Evolutionary conservation across 2,113 vertebrate species (phyloP), one percentile per base, ranked within the genome.

Genomic region (Melospiza melodia): DNA sequence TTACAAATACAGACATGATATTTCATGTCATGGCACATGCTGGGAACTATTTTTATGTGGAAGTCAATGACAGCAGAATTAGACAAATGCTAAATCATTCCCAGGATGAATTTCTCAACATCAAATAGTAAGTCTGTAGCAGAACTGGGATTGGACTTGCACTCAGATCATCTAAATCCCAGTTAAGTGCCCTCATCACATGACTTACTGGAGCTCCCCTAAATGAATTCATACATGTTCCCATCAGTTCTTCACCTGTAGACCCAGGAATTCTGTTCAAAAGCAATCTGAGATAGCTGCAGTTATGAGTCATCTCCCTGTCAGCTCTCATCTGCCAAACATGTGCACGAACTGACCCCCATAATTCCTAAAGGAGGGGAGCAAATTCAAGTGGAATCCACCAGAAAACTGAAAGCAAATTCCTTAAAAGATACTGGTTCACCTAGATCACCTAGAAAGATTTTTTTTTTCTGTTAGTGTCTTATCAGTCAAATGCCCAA

Each of bases 161-260:
- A 37, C 35, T 85, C 67, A 82, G 20, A 77, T 65, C 81, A 63
- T 48, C 75, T 95, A 94, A 89, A 91, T 91, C 85, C 85, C 61
- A 74, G 39, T 31, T 96, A 93, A 95, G 75, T 96, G 61, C 72
- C 82, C 77, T 84, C 31, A 84, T 84, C 94, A 95, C 90, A 77
- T 95, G 95, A 96, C 90, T 94, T 96, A 87, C 95, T 74, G 95
- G 72, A 90, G 72, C 39, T 84, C 43, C 74, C 13, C 54, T 89
- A 86, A 90, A 90, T 93, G 7, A 86, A 96, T 96, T 94, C 71
- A 84, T 59, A 44, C 17, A 77, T 91, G 79, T 97, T 96, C 85
- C 90, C 72, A 94, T 95, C 75, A 96, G 79, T 67, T 94, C 72
- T 74, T 96, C 93, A 96, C 90, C 84, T 90, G 85, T 3, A 81